Conservation (phyloP, 2,113 vertebrate species). For the Chamaetylas fuelleborni region DNA sequence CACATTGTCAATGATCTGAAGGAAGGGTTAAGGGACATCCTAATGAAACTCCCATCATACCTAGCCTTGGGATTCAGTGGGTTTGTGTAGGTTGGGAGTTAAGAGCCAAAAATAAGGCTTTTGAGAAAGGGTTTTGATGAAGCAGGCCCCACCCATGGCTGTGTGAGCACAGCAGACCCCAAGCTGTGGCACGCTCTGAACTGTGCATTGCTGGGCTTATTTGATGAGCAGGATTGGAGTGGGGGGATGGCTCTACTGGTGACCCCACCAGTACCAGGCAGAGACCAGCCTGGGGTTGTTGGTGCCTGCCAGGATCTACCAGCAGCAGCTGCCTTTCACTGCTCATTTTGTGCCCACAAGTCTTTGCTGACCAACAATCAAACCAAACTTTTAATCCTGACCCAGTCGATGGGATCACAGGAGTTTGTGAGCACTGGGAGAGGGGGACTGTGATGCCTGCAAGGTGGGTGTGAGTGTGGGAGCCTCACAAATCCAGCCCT, state of each 20-base stretch:
- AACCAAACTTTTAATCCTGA: not conserved
- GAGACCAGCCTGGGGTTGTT: not conserved
- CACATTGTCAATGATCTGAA: not conserved
- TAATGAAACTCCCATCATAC: not conserved
- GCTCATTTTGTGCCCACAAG: not conserved
- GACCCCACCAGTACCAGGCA: not conserved
- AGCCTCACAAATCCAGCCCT: not conserved
- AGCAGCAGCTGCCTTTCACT: not conserved
- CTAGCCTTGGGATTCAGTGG: not conserved
- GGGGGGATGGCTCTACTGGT: not conserved
- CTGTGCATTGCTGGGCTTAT: not conserved
- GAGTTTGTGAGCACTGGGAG: not conserved
- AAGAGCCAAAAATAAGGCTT: not conserved
- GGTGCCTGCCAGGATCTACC: not conserved
- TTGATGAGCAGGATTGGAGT: not conserved
- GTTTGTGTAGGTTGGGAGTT: not conserved
- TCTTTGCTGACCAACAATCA: not conserved
- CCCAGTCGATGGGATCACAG: not conserved
- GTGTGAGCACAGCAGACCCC: not conserved
- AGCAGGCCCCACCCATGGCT: not conserved
- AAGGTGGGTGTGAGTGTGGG: not conserved
- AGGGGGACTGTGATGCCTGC: not conserved
- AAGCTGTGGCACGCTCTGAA: fast-evolving
- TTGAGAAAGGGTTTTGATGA: not conserved
- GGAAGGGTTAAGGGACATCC: not conserved